A percentile compares a stretch with the other conserved stretches of the same genome.
phyloP scores from a whole-genome alignment of 2,797 vertebrate genomes.

The Channallabes apus region DNA sequence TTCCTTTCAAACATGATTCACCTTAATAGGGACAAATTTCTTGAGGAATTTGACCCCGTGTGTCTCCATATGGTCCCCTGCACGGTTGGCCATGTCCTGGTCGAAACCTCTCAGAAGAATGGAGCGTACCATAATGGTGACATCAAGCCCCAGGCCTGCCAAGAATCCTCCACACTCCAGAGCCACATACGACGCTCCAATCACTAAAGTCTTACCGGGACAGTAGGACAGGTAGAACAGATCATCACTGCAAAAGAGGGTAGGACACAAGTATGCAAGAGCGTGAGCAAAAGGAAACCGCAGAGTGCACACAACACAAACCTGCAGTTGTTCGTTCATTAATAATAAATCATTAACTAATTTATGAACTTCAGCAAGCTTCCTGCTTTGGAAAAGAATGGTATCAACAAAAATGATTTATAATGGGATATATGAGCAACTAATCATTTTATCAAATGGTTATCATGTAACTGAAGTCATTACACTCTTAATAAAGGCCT shows the following conservation, averaged over 20 bases:
- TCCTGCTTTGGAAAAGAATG: neutral
- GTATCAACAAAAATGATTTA: neutral
- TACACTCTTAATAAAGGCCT: neutral
- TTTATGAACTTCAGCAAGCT: neutral
- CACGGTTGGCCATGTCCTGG: conserved; percentile 92
- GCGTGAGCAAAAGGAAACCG: neutral
- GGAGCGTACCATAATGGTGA: conserved; percentile 93
- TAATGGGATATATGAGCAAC: neutral
- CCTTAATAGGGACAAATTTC: conserved; percentile 84
- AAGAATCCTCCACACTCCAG: conserved; percentile 95
- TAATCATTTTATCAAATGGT: neutral
- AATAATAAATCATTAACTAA: neutral
- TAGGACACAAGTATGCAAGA: neutral
- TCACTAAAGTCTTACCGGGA: conserved; percentile 90
- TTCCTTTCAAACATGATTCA: conserved; percentile 59
- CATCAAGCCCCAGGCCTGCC: conserved; percentile 87
- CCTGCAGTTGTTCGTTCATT: neutral
- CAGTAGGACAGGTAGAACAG: conserved; percentile 92
- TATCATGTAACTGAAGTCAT: too few species aligned
- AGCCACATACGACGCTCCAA: conserved; percentile 92
- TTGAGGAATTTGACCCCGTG: conserved; percentile 88
- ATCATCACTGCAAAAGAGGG: conserved; percentile 81
- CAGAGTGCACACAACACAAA: neutral
- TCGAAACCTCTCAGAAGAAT: conserved; percentile 94
- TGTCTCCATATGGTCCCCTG: conserved; percentile 86